Evolutionary conservation across 53 echinoderm and acorn worm genomes (phyloP).

Genomic region (Stichopus horrens): DNA sequence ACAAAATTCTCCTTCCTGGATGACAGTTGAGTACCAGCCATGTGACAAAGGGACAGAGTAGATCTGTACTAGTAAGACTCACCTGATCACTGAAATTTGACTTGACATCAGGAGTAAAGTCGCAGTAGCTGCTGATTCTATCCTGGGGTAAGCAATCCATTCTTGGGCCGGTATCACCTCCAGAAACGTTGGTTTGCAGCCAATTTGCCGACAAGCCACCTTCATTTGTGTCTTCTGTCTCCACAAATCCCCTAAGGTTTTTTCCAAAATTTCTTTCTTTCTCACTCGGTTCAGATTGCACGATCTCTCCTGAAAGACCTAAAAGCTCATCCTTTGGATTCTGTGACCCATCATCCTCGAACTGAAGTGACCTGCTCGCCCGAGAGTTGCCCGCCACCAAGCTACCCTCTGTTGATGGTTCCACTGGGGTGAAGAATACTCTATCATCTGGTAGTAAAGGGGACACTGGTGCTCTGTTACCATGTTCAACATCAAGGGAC

Average conservation of each 20-base stretch:
- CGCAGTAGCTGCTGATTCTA: conserved; percentile 9
- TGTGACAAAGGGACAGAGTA: no score
- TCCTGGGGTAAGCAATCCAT: not conserved
- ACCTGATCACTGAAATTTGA: conserved; percentile 23
- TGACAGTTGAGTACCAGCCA: no score
- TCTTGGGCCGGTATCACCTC: conserved; percentile 2
- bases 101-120: conserved; percentile 10
- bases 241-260: not conserved
- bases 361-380: conserved; percentile 9
- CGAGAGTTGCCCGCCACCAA: not conserved
- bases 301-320: conserved; percentile 43
- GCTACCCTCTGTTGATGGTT: not conserved
- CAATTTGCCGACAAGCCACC: not conserved
- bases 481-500: not conserved
- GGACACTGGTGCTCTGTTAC: not conserved
- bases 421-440: conserved; percentile 16
- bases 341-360: not conserved
- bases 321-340: not conserved
- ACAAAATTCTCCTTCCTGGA: no score
- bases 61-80: not conserved
- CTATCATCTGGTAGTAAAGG: not conserved
- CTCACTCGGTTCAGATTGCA: conserved; percentile 19
- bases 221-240: not conserved
- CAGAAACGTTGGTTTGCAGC: not conserved
- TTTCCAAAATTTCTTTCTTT: not conserved